phyloP scores from a whole-genome alignment of 2,888 invertebrate genomes.

The Drosophila prostipennis region DNA sequence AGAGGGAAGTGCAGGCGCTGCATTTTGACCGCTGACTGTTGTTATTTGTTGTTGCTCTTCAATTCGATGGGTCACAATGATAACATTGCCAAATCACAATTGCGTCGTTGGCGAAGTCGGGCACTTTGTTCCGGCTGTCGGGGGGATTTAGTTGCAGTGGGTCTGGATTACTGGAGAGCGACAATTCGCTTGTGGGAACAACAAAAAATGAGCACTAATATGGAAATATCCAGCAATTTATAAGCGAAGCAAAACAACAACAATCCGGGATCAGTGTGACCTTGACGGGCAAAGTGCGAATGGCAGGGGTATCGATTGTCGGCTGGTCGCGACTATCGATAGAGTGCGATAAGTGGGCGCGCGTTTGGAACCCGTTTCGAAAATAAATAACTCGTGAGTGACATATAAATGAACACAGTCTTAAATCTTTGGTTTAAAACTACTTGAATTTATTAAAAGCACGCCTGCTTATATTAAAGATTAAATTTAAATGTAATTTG shows the following conservation, averaged over 20 bases:
- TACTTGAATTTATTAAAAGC: too few relatives aligned
- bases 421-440: too few relatives aligned
- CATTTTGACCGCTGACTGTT: constrained; percentile 14
- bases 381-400: not conserved
- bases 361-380: not conserved
- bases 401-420: not conserved
- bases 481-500: too few relatives aligned
- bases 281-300: not conserved
- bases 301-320: not conserved
- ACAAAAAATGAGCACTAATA: constrained; percentile 29
- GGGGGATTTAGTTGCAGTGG: not conserved
- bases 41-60: not conserved
- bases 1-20: constrained; percentile 46
- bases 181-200: not conserved
- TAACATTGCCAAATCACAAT: constrained; percentile 30
- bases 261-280: constrained; percentile 13
- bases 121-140: not conserved
- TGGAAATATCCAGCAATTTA: constrained; percentile 59
- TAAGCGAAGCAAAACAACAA: constrained; percentile 23
- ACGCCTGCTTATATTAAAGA: too few relatives aligned
- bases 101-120: constrained; percentile 27
- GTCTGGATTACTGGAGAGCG: not conserved
- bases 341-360: not conserved
- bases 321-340: constrained; percentile 10
- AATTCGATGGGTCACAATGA: not conserved